Evolutionary conservation across 2,888 invertebrate genomes (phyloP), one percentile per base, ranked within the genome.

Genomic region (Drosophila recens): DNA sequence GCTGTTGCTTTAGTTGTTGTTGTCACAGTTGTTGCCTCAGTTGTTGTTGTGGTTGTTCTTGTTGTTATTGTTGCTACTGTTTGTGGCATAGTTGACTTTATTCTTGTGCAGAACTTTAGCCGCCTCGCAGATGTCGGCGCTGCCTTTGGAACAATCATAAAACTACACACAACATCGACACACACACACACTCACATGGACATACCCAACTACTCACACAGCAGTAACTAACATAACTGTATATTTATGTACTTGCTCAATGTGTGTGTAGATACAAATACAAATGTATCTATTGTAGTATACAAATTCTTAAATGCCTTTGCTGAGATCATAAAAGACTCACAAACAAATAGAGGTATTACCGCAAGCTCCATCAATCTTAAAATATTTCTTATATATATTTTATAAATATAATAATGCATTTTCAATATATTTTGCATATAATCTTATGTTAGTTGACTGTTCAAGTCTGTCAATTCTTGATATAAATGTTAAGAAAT

Each of bases 11-110:
- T 67, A n/a, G 23, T 23, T 23, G 23, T 23, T 23, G 34, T 63
- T 67, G 51, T 65, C 65, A 54, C 64, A 68, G 58, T 64, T 66
- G 46, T 46, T 67, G 52, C 36, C 48, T 13, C 34, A 56, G 42
- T 53, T 64, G 49, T 38, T 61, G 30, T 42, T 69, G 58, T 51
- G 72, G 53, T 40, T 48, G 48, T 51, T 67, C 38, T 53, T 64
- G 46, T 34, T 57, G 27, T 48, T 65, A 43, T 45, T 64, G 46
- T 40, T 72, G 58, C 52, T 75, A 53, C 58, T 67, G 62, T 49
- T 59, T 40, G 20, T 75, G 80, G 74, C 82, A 85, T 69, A 82
- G 84, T 85, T 85, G 84, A 85, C 87, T 79, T 85, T 84, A 87
- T 84, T 87, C 80, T 75, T 71, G 67, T 59, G 72, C 79, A 43